Percentiles rank a stretch among this genome's conserved stretches.
phyloP scores from a whole-genome alignment of 2,888 invertebrate species.

The Psococerastis gibbosa region DNA sequence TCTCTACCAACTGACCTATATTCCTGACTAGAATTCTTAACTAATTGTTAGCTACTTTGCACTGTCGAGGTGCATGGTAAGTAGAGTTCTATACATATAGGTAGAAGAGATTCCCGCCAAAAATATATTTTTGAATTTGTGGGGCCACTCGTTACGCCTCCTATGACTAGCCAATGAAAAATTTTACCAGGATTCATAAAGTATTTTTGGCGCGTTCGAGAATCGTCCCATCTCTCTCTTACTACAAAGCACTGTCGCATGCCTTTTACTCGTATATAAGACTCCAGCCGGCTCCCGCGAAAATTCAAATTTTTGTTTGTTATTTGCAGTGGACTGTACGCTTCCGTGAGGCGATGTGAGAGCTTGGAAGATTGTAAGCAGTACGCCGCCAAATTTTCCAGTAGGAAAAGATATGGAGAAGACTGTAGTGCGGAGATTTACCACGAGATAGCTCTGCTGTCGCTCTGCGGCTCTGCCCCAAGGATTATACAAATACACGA shows the following conservation, averaged over 20 bases:
- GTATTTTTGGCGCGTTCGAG: too few relatives aligned
- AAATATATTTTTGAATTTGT: too few relatives aligned
- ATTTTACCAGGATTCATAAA: too few relatives aligned
- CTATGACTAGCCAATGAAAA: too few relatives aligned
- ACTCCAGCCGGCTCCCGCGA: neutral
- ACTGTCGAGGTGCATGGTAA: too few relatives aligned
- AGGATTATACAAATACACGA: conserved; percentile 33
- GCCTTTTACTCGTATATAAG: neutral
- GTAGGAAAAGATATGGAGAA: conserved; percentile 31
- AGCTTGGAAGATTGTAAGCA: conserved; percentile 27
- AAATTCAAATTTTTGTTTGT: conserved; percentile 7
- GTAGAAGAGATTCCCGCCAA: too few relatives aligned
- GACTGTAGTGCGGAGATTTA: conserved; percentile 33
- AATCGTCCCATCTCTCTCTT: too few relatives aligned
- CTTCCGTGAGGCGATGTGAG: conserved; percentile 31
- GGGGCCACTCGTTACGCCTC: too few relatives aligned
- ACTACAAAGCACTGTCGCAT: neutral
- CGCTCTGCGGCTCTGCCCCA: conserved; percentile 28
- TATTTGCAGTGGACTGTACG: conserved; percentile 34
- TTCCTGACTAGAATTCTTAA: too few relatives aligned
- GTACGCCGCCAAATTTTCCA: conserved; percentile 35
- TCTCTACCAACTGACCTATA: too few relatives aligned
- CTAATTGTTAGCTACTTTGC: too few relatives aligned
- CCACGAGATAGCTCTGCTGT: conserved; percentile 34
- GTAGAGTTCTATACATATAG: neutral